These are phyloP conservation scores for Centropus unirufus DNA, from an alignment of 2,113 vertebrate genomes.

Conservation along the genomic window DNA sequence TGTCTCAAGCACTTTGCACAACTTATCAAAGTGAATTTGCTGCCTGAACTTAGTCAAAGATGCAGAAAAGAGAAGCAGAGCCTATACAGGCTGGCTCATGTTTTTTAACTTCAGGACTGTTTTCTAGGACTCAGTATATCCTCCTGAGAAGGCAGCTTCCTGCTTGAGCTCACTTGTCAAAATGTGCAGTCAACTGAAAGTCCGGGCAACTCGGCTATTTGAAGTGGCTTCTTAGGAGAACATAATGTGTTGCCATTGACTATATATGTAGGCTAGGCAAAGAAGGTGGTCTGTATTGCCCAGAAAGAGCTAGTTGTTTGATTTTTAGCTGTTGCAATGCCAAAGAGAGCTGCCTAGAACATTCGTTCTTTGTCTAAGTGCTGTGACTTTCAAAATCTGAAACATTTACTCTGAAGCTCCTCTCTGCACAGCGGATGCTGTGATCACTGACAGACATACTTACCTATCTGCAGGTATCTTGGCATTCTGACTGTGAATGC, in stretches of 20 bases:
- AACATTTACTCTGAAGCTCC: conserved; percentile 20
- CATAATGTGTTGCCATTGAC: neutral
- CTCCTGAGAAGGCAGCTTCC: neutral
- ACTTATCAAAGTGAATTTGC: neutral
- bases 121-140: neutral
- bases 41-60: neutral
- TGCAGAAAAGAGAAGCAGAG: neutral
- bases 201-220: neutral
- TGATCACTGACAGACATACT: conserved; percentile 3
- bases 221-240: neutral
- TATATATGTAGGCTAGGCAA: neutral
- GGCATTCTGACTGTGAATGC: conserved; percentile 5
- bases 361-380: neutral
- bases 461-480: conserved; percentile 18
- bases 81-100: neutral
- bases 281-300: neutral
- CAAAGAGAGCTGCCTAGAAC: too few species aligned
- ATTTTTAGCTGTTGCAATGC: neutral
- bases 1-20: neutral
- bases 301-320: neutral
- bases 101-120: neutral
- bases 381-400: neutral
- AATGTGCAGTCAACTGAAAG: neutral
- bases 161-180: neutral
- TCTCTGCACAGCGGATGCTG: conserved; percentile 6